These are phyloP conservation scores for Phymorhynchus buccinoides DNA, from an alignment of 1,140 invertebrate species.

Conservation along the genomic window DNA sequence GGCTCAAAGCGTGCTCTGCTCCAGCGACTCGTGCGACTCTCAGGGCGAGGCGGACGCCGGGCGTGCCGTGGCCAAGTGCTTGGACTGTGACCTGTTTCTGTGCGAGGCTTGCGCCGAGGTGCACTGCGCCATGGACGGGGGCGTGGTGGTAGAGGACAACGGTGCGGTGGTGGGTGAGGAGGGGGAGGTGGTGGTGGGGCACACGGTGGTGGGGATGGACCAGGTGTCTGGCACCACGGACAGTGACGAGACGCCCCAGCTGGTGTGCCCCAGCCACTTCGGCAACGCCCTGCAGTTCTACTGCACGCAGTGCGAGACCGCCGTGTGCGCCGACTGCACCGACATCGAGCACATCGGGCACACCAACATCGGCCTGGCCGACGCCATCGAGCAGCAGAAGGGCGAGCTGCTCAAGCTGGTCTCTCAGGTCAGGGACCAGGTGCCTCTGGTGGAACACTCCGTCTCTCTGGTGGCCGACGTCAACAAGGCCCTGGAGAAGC, in stretches of 20 bases:
- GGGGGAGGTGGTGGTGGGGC: slow-evolving; percentile 37
- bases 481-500: slow-evolving; percentile 62
- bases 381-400: slow-evolving; percentile 75
- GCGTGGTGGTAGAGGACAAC: background rate
- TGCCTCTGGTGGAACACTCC: slow-evolving; percentile 73
- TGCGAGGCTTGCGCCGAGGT: slow-evolving; percentile 66
- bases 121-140: slow-evolving; percentile 51
- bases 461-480: slow-evolving; percentile 72
- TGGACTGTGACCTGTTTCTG: slow-evolving; percentile 69
- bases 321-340: slow-evolving; percentile 76
- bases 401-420: slow-evolving; percentile 71
- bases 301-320: slow-evolving; percentile 77
- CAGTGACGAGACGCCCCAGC: slow-evolving; percentile 46
- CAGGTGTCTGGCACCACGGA: slow-evolving; percentile 48
- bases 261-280: slow-evolving; percentile 72
- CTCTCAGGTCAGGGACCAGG: slow-evolving; percentile 72
- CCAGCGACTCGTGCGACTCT: slow-evolving; percentile 57
- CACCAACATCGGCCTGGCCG: slow-evolving; percentile 72
- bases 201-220: slow-evolving; percentile 54
- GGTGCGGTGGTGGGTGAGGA: slow-evolving; percentile 17
- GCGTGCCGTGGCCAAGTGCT: slow-evolving; percentile 68
- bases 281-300: slow-evolving; percentile 75
- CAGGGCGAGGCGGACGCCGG: slow-evolving; percentile 52
- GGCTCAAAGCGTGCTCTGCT: slow-evolving; percentile 59
- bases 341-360: slow-evolving; percentile 76